A percentile compares a stretch with the other conserved stretches of the same genome.
These are phyloP conservation scores for Eilema griseolum DNA, from an alignment of 2,888 invertebrate species.

Conservation along the genomic window DNA sequence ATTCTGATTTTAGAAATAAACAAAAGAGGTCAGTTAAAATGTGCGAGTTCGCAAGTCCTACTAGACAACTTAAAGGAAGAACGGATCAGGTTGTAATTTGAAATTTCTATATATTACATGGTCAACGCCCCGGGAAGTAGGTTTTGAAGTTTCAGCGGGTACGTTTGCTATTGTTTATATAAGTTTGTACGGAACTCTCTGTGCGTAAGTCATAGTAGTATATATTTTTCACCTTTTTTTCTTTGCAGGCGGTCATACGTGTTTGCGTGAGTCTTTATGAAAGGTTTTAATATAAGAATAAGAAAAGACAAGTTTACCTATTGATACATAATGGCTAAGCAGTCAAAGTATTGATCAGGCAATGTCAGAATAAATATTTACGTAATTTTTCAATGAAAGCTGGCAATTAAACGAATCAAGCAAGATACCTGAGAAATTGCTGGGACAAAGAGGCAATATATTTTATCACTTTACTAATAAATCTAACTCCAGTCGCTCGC, in stretches of 20 bases:
- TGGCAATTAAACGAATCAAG: background rate
- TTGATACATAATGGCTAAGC: background rate
- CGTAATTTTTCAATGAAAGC: background rate
- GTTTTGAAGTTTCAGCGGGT: too few species aligned
- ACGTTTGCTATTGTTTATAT: too few species aligned
- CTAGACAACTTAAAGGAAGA: too few species aligned
- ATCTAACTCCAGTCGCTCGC: conserved; percentile 2
- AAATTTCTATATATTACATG: too few species aligned
- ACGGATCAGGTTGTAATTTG: too few species aligned
- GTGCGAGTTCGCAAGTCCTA: too few species aligned
- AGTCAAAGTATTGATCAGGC: background rate
- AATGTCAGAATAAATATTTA: background rate
- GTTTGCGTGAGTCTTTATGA: too few species aligned
- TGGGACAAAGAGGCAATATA: conserved; percentile 6
- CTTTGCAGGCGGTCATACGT: too few species aligned
- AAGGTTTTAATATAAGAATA: too few species aligned
- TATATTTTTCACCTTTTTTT: background rate
- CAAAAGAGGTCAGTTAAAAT: too few species aligned
- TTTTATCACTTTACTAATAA: conserved; percentile 7
- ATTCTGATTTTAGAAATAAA: too few species aligned
- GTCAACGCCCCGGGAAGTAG: too few species aligned
- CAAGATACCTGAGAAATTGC: background rate
- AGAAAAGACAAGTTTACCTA: background rate
- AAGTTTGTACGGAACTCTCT: background rate
- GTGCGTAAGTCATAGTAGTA: background rate